Evolutionary conservation across 2,888 invertebrate species (phyloP).

Genomic region (Scaptomyza tumidula): DNA sequence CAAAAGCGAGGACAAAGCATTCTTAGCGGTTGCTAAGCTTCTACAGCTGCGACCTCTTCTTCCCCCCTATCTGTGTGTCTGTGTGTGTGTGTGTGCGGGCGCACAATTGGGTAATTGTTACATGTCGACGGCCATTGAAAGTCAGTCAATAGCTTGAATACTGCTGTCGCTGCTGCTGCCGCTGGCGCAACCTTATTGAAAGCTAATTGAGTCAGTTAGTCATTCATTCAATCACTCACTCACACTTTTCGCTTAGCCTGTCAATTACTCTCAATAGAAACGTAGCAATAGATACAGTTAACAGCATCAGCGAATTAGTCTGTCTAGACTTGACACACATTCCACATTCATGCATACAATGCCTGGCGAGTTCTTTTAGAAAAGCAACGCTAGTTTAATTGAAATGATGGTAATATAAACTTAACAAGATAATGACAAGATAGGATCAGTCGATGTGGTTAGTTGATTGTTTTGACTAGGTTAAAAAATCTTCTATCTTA

Average conservation of each 20-base stretch:
- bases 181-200: constrained; percentile 51
- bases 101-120: constrained; percentile 66
- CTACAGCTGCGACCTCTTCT: not conserved
- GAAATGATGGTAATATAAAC: not conserved
- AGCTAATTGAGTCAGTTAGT: constrained; percentile 61
- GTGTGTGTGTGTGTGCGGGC: constrained; percentile 6
- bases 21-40: constrained; percentile 58
- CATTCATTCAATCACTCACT: constrained; percentile 30
- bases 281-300: constrained; percentile 13
- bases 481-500: no score
- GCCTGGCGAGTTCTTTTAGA: not conserved
- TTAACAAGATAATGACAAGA: not conserved
- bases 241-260: constrained; percentile 3
- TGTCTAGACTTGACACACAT: not conserved
- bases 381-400: not conserved
- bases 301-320: constrained; percentile 9
- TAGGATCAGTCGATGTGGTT: no score
- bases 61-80: not conserved
- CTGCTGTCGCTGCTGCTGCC: constrained; percentile 12
- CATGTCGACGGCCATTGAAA: constrained; percentile 46
- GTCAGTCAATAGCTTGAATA: constrained; percentile 40
- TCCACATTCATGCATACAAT: not conserved
- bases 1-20: constrained; percentile 34
- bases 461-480: no score
- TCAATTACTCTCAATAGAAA: constrained; percentile 26